Percentiles rank a stretch among this genome's conserved stretches.
Conservation (phyloP, 2,113 vertebrate genomes). For the Saguinus imperator region DNA sequence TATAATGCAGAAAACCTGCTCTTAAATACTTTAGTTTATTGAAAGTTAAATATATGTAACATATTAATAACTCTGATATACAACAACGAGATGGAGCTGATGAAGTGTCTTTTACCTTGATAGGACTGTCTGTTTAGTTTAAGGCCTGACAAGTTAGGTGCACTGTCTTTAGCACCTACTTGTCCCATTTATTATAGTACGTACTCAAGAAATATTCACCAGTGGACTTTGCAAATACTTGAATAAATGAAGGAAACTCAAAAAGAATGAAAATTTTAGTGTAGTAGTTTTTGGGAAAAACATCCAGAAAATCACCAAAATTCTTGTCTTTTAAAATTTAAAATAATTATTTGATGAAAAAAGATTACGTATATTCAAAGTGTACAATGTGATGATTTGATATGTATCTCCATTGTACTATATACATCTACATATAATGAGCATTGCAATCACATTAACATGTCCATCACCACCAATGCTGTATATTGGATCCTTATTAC, state of each 20-base stretch:
- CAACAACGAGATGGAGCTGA: too few species aligned
- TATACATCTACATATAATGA: too few species aligned
- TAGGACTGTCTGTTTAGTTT: not conserved
- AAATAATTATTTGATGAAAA: not conserved
- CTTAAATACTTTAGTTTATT: not conserved
- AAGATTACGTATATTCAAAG: not conserved
- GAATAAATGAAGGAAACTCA: not conserved
- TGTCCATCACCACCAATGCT: not conserved
- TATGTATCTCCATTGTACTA: not conserved
- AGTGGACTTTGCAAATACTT: not conserved
- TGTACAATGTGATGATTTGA: not conserved
- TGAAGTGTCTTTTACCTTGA: not conserved
- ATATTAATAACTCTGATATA: not conserved
- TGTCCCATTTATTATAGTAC: not conserved
- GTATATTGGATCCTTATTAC: not conserved
- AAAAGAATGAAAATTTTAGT: not conserved
- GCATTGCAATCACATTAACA: not conserved
- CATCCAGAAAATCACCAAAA: not conserved
- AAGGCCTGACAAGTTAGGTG: not conserved
- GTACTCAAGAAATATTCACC: not conserved
- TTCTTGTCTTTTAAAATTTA: not conserved
- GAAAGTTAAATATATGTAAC: not conserved
- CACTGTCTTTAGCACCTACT: not conserved
- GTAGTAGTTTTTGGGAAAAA: not conserved
- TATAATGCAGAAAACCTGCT: not conserved